Evolutionary conservation across 2,797 vertebrate species (phyloP).

Genomic region (Lutjanus campechanus): DNA sequence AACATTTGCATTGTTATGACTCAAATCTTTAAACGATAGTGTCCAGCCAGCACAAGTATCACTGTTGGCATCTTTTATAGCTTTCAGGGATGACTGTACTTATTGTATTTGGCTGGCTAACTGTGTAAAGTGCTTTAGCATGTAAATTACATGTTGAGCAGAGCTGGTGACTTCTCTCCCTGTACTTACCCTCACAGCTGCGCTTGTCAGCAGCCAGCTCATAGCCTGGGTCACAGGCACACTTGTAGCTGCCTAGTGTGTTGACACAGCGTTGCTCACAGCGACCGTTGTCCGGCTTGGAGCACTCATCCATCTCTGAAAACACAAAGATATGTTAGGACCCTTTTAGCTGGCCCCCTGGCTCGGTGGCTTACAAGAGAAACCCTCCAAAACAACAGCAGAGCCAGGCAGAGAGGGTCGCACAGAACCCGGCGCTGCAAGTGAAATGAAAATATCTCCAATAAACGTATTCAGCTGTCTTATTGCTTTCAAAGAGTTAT

Average conservation of each 20-base stretch:
- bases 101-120: slow-evolving; percentile 69
- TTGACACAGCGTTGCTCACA: slow-evolving; percentile 98
- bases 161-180: slow-evolving; percentile 58
- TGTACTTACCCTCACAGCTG: slow-evolving; percentile 93
- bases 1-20: slow-evolving; percentile 59
- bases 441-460: slow-evolving; percentile 10
- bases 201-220: slow-evolving; percentile 96
- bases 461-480: not conserved
- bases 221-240: slow-evolving; percentile 96
- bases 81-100: slow-evolving; percentile 60
- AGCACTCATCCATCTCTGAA: slow-evolving; percentile 97
- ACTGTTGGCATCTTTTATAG: slow-evolving; percentile 41
- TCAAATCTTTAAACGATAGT: slow-evolving; percentile 60
- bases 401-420: slow-evolving; percentile 22
- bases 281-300: slow-evolving; percentile 94
- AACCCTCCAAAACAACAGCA: slow-evolving; percentile 56
- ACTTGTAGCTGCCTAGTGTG: slow-evolving; percentile 98
- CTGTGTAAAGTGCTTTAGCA: slow-evolving; percentile 58
- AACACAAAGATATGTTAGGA: slow-evolving; percentile 76
- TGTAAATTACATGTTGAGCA: slow-evolving; percentile 66
- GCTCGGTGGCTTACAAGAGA: slow-evolving; percentile 51
- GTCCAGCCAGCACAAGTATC: slow-evolving; percentile 25
- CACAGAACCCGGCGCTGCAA: slow-evolving; percentile 13
- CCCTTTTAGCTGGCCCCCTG: slow-evolving; percentile 65
- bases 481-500: not conserved